Conservation (phyloP, 53 echinoderm and acorn worm genomes). For the Patiria pectinifera region DNA sequence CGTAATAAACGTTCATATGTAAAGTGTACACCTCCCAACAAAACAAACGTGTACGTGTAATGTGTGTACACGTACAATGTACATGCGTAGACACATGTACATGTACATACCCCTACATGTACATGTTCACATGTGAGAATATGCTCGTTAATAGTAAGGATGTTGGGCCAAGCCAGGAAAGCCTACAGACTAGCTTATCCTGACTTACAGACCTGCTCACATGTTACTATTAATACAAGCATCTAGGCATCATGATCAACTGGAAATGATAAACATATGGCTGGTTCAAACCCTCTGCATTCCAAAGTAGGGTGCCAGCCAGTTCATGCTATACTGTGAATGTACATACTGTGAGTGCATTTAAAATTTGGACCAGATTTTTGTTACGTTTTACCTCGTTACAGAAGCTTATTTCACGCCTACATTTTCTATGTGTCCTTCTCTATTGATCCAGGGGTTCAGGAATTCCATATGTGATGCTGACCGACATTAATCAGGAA, state of each 20-base stretch:
- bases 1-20: too few species aligned
- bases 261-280: constrained; percentile 36
- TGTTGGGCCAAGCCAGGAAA: constrained; percentile 43
- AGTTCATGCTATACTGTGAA: background rate
- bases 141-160: background rate
- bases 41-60: too few species aligned
- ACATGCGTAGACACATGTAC: background rate
- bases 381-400: too few species aligned
- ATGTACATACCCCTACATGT: background rate
- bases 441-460: too few species aligned
- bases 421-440: too few species aligned
- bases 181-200: constrained; percentile 56
- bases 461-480: too few species aligned
- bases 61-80: too few species aligned
- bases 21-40: too few species aligned
- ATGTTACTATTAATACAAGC: constrained; percentile 1
- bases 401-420: too few species aligned
- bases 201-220: constrained; percentile 34
- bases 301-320: background rate
- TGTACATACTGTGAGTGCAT: background rate
- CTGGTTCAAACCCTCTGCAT: background rate
- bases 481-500: too few species aligned
- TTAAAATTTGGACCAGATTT: too few species aligned
- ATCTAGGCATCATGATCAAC: background rate
- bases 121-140: background rate